Evolutionary conservation across 2,113 vertebrate genomes (phyloP).

Genomic region (Laterallus jamaicensis): DNA sequence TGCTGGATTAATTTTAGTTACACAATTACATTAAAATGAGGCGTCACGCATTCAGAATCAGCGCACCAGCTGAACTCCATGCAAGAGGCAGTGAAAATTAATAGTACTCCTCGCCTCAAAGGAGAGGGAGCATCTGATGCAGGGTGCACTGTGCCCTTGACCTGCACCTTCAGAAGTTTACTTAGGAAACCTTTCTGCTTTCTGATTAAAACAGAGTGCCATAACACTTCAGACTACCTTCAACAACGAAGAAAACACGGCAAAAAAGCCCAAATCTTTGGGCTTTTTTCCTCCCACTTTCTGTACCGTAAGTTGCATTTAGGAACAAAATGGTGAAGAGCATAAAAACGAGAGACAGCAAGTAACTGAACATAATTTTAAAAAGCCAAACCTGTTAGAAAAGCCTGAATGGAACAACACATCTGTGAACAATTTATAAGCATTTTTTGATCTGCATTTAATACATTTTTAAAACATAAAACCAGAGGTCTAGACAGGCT

Average conservation of each 20-base stretch:
- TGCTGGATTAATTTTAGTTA: background rate
- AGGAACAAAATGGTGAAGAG: background rate
- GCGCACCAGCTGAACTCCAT: background rate
- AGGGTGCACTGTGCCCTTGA: background rate
- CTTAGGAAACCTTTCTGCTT: background rate
- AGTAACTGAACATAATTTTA: background rate
- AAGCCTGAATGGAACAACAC: background rate
- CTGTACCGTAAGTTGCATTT: background rate
- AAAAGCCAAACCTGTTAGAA: conserved; percentile 9
- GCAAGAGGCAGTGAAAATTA: background rate
- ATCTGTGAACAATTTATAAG: conserved; percentile 13
- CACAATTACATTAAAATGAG: accelerated
- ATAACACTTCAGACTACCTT: background rate
- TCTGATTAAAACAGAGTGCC: background rate
- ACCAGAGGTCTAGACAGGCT: background rate
- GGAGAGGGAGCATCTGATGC: background rate
- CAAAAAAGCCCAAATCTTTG: background rate
- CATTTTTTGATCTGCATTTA: conserved; percentile 5
- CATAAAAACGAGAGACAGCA: background rate
- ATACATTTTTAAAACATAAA: background rate
- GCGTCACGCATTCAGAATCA: background rate
- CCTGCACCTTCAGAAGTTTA: background rate
- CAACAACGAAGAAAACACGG: background rate
- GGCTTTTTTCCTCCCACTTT: background rate
- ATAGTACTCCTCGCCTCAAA: background rate